phyloP scores from a whole-genome alignment of 2,797 vertebrate genomes.

The Pantherophis vulpinus region DNA sequence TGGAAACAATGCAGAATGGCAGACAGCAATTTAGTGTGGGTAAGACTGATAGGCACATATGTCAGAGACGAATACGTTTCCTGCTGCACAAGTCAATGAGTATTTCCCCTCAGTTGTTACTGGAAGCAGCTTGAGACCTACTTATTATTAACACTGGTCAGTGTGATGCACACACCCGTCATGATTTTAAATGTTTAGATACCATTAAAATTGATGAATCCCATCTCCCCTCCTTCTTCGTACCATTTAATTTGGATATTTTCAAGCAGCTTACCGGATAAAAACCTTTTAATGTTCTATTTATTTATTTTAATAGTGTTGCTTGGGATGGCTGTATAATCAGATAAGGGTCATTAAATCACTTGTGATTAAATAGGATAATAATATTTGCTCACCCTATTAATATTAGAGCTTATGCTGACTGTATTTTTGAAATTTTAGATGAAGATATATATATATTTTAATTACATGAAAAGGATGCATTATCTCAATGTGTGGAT shows the following conservation, averaged over 20 bases:
- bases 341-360: conserved; percentile 78
- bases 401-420: conserved; percentile 72
- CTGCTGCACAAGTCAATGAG: conserved; percentile 4
- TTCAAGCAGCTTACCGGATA: conserved; percentile 76
- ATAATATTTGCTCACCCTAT: conserved; percentile 73
- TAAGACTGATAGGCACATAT: not conserved
- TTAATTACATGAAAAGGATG: conserved; percentile 70
- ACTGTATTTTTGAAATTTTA: conserved; percentile 65
- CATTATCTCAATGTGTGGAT: conserved; percentile 73
- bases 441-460: conserved; percentile 63
- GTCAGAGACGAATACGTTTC: not conserved
- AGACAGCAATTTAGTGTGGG: not conserved
- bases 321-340: conserved; percentile 72
- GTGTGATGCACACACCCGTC: conserved; percentile 56
- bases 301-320: conserved; percentile 76
- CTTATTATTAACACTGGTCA: conserved; percentile 34
- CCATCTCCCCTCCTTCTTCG: not conserved
- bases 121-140: conserved; percentile 41
- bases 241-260: conserved; percentile 71
- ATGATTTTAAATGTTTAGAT: conserved; percentile 71
- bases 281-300: conserved; percentile 75
- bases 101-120: conserved; percentile 25
- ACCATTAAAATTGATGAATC: conserved; percentile 62
- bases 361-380: conserved; percentile 79
- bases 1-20: not conserved